These are phyloP conservation scores for Tridacna crocea DNA, from an alignment of 2,888 invertebrate genomes.

Conservation along the genomic window DNA sequence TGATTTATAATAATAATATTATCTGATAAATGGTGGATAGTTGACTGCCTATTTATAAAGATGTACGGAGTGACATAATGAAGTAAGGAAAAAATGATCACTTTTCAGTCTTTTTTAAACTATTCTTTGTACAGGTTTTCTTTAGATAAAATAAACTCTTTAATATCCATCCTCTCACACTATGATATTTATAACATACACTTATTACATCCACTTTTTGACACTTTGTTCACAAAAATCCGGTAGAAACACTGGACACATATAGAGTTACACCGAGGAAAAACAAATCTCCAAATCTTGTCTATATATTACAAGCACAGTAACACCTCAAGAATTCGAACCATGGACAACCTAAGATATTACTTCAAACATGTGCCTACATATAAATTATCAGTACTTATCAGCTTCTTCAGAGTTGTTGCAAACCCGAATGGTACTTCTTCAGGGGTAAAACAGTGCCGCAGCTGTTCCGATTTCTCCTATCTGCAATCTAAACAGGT, in stretches of 20 bases:
- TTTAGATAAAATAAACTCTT: constrained; percentile 30
- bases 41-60: not conserved
- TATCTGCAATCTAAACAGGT: no score
- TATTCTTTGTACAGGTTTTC: constrained; percentile 26
- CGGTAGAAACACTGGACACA: constrained; percentile 29
- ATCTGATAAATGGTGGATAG: constrained; percentile 12
- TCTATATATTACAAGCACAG: constrained; percentile 49
- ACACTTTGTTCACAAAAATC: constrained; percentile 64
- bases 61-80: constrained; percentile 1
- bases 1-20: constrained; percentile 23
- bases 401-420: no score
- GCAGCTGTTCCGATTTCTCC: no score
- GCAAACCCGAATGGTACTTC: no score
- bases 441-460: no score
- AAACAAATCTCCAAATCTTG: constrained; percentile 50
- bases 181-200: constrained; percentile 19
- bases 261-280: constrained; percentile 16
- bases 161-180: constrained; percentile 21
- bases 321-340: no score
- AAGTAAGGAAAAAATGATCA: constrained; percentile 7
- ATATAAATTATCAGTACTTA: no score
- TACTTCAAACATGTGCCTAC: no score
- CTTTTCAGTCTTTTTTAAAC: constrained; percentile 20
- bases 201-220: constrained; percentile 26
- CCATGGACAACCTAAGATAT: no score